Conservation (phyloP, 2,113 vertebrate species). For the Nymphicus hollandicus region DNA sequence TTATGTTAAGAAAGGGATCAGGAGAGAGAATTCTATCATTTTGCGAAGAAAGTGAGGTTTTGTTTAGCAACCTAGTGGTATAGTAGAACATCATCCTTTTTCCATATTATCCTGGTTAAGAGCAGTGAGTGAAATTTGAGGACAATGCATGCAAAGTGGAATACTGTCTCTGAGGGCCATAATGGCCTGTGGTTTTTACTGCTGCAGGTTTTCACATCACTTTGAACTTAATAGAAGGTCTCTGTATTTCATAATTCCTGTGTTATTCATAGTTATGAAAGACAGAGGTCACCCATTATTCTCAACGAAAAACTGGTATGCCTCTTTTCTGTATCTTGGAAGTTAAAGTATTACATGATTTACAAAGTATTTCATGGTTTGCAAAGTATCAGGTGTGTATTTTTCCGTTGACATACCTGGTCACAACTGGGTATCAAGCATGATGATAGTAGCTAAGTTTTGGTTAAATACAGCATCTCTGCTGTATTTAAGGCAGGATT, state of each 20-base stretch:
- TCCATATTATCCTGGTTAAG: not conserved
- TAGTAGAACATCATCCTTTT: not conserved
- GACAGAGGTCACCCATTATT: conserved; percentile 7
- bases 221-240: not conserved
- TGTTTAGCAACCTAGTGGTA: not conserved
- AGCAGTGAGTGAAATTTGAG: not conserved
- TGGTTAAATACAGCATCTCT: not conserved
- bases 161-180: not conserved
- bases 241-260: not conserved
- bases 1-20: not conserved
- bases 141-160: not conserved
- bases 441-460: not conserved
- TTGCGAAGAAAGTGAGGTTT: not conserved
- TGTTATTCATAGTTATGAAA: conserved; percentile 11
- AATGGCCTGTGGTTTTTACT: not conserved
- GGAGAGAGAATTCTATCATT: not conserved
- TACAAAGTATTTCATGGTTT: not conserved
- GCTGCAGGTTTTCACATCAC: not conserved
- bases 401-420: not conserved
- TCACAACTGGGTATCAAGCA: not conserved
- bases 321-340: not conserved
- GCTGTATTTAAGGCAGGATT: not conserved
- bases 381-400: not conserved
- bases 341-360: not conserved
- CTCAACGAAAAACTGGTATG: not conserved